Base-by-base conservation (phyloP, 2,113 vertebrate genomes). In the Vimba vimba region DNA sequence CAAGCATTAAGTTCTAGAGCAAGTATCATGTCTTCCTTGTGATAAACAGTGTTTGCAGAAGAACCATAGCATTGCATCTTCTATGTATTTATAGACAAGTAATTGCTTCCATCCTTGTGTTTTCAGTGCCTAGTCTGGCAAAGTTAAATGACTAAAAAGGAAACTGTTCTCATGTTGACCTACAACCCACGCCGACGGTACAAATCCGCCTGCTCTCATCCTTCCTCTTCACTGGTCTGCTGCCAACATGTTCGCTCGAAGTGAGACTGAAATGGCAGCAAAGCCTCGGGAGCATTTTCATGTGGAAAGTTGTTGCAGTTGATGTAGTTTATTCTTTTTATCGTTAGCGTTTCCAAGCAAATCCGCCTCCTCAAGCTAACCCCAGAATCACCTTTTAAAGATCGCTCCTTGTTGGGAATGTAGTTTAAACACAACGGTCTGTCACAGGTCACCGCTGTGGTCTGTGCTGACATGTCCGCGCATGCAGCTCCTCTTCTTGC, bases 161-260 rank as follows among this genome's bases (percentile, higher is more conserved):
- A 71, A 69, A 57, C 81, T 6, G 62, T 82, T 74, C 27, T 59
- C 52, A 39, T 52, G 50, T 57, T 83, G 68, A 83, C 82, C 82
- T 83, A 6, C 66, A 83, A 59, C 82, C 82, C 68, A 71, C 82
- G 50, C 68, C 4, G 27, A 36, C 8, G 2, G 45, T 50, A 15
- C 45, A 36, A 33, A 83, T 73, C 33, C 15, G 50, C 81, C 43
- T 36, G 64, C 50, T 55, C 21, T 83, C 66, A 69, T 55, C 66
- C 68, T 83, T 83, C 33, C 66, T 73, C 80, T 82, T 82, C 64
- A 50, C 80, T 82, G 80, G 80, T 82, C 80, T 83, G 47, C 68
- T 83, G 82, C 82, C 82, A 83, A 12, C 25, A 17, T 57, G 30
- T 39, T 59, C 19, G 6, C 47, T 52, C 47, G 9, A 23, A 73